These are phyloP conservation scores for Marcusenius ussheri DNA, from an alignment of 2,113 vertebrate species.

Conservation along the genomic window DNA sequence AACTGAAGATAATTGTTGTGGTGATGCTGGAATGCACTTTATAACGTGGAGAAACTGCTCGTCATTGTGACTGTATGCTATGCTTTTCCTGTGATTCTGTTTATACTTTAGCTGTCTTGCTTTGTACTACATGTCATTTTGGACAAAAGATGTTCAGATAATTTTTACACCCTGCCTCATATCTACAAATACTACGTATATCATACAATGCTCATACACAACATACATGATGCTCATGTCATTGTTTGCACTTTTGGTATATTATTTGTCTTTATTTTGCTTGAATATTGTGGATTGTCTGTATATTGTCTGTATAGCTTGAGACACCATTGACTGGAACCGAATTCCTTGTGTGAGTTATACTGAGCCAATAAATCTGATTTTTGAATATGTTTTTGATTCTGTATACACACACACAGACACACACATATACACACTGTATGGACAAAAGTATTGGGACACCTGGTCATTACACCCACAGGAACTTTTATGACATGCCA, in stretches of 20 bases:
- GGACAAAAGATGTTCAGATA: background rate
- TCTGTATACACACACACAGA: no score
- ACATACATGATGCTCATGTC: background rate
- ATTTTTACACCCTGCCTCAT: background rate
- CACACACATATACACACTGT: no score
- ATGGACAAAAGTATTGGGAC: no score
- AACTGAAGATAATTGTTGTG: background rate
- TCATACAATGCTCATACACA: background rate
- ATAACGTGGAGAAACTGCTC: background rate
- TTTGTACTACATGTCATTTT: background rate
- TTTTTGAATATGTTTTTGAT: no score
- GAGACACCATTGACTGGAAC: background rate
- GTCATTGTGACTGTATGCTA: background rate
- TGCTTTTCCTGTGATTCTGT: background rate
- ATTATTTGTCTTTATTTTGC: background rate
- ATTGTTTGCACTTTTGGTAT: background rate
- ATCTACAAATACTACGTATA: background rate
- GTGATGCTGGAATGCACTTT: background rate
- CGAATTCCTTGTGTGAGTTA: background rate
- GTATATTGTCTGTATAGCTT: background rate
- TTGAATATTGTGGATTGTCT: background rate
- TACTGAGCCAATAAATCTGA: background rate
- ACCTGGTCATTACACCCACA: background rate
- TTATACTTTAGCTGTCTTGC: background rate
- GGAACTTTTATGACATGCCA: background rate